Conservation (phyloP, 2,113 vertebrate species). For the Glaucomys volans region DNA sequence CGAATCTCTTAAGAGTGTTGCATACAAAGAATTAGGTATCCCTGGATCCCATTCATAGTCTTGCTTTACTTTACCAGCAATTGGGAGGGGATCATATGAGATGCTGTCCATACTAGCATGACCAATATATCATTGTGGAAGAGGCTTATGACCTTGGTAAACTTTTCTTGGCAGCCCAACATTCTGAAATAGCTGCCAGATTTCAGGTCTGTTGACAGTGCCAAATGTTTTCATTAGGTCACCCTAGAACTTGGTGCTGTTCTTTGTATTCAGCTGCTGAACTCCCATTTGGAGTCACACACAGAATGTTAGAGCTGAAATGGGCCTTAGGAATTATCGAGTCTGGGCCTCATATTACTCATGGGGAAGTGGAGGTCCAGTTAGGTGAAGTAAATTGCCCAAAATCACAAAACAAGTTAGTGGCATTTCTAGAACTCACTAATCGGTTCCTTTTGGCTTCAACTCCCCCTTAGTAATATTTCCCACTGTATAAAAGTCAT, state of each 20-base stretch:
- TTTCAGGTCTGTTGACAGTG: constrained; percentile 51
- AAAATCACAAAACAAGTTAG: neutral
- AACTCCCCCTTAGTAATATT: neutral
- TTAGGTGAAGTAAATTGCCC: neutral
- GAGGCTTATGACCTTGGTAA: constrained; percentile 74
- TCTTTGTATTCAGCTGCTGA: constrained; percentile 57
- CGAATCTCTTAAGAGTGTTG: constrained; percentile 60
- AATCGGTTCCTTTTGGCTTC: neutral
- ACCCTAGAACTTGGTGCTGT: constrained; percentile 42
- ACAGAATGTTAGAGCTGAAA: neutral
- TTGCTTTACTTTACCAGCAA: constrained; percentile 72
- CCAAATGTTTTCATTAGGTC: constrained; percentile 75
- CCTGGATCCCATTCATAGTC: constrained; percentile 72
- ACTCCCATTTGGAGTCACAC: constrained; percentile 39
- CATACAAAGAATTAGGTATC: constrained; percentile 78
- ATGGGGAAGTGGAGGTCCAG: neutral
- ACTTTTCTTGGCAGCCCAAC: constrained; percentile 74
- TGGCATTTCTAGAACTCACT: neutral
- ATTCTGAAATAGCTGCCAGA: constrained; percentile 73
- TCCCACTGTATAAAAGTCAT: neutral
- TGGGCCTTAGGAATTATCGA: neutral
- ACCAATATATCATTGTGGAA: constrained; percentile 76
- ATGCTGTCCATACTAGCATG: constrained; percentile 74
- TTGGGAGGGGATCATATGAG: constrained; percentile 67
- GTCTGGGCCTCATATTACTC: neutral